These are phyloP conservation scores for Scrobipalpa costella DNA, from an alignment of 2,888 invertebrate genomes.

Conservation along the genomic window DNA sequence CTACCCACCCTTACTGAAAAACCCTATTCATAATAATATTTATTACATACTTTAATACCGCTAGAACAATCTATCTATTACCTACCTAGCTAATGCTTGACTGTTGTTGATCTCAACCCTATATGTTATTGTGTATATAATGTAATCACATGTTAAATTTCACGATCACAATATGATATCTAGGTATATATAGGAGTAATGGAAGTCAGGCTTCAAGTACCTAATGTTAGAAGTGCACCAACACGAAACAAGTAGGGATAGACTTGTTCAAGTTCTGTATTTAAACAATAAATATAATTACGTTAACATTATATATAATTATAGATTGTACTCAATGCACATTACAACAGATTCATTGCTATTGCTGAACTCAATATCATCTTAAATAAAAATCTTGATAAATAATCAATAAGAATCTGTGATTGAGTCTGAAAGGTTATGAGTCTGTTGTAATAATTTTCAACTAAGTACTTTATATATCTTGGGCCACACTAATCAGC, in stretches of 20 bases:
- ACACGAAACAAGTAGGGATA: slow-evolving; percentile 73
- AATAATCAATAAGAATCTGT: slow-evolving; percentile 9
- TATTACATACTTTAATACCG: slow-evolving; percentile 34
- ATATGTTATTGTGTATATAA: slow-evolving; percentile 77
- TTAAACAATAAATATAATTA: slow-evolving; percentile 63
- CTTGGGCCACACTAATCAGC: slow-evolving; percentile 46
- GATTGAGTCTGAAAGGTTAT: slow-evolving; percentile 32
- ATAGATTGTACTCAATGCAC: slow-evolving; percentile 52
- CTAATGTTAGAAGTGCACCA: slow-evolving; percentile 69
- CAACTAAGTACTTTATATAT: slow-evolving; percentile 48
- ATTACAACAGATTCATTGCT: slow-evolving; percentile 53
- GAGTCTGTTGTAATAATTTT: slow-evolving; percentile 52
- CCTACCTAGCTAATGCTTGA: slow-evolving; percentile 71
- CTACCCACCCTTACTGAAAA: too few species aligned
- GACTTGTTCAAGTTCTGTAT: slow-evolving; percentile 69
- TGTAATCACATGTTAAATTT: slow-evolving; percentile 79
- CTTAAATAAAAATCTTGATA: background rate
- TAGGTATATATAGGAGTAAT: slow-evolving; percentile 59
- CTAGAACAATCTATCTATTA: slow-evolving; percentile 47
- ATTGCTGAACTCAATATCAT: slow-evolving; percentile 20
- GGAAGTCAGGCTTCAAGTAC: slow-evolving; percentile 66
- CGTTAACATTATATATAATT: slow-evolving; percentile 43
- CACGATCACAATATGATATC: slow-evolving; percentile 63
- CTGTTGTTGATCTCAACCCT: slow-evolving; percentile 78
- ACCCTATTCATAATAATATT: slow-evolving; percentile 36